Evolutionary conservation across 1,140 invertebrate genomes (phyloP).

Genomic region (Drosophila teissieri): DNA sequence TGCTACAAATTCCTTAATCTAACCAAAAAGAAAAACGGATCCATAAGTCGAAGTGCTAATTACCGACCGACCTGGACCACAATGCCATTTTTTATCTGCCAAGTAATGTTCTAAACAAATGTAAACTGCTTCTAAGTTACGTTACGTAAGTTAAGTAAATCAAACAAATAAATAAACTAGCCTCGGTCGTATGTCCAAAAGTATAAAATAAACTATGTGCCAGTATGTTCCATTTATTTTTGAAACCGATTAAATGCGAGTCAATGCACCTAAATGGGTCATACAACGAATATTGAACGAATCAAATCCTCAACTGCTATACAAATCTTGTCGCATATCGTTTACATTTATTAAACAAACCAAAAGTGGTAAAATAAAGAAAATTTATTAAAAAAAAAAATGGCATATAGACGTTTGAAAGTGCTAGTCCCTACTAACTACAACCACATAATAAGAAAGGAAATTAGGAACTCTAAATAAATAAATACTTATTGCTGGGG

Average conservation of each 20-base stretch:
- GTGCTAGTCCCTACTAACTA: no score
- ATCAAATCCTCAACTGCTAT: constrained; percentile 5
- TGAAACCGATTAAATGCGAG: constrained; percentile 40
- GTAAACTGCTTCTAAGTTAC: constrained; percentile 79
- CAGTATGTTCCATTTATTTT: constrained; percentile 47
- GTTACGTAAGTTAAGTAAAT: constrained; percentile 77
- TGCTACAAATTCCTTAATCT: constrained; percentile 83
- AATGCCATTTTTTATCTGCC: constrained; percentile 79
- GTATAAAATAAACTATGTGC: constrained; percentile 40
- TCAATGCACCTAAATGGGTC: constrained; percentile 24
- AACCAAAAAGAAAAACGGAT: constrained; percentile 54
- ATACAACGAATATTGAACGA: constrained; percentile 9
- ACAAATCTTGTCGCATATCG: constrained; percentile 44
- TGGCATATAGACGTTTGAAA: not conserved
- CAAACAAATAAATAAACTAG: constrained; percentile 77
- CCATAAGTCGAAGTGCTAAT: constrained; percentile 36
- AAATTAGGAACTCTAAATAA: no score
- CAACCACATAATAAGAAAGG: no score
- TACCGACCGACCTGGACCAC: constrained; percentile 40
- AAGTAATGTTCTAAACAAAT: constrained; percentile 76
- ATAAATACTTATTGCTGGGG: no score
- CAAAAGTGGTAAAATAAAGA: constrained; percentile 63
- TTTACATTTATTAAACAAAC: constrained; percentile 61
- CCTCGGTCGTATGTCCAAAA: constrained; percentile 53
- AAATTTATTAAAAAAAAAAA: constrained; percentile 35